phyloP scores from a whole-genome alignment of 2,797 vertebrate genomes.

The Pitangus sulphuratus region DNA sequence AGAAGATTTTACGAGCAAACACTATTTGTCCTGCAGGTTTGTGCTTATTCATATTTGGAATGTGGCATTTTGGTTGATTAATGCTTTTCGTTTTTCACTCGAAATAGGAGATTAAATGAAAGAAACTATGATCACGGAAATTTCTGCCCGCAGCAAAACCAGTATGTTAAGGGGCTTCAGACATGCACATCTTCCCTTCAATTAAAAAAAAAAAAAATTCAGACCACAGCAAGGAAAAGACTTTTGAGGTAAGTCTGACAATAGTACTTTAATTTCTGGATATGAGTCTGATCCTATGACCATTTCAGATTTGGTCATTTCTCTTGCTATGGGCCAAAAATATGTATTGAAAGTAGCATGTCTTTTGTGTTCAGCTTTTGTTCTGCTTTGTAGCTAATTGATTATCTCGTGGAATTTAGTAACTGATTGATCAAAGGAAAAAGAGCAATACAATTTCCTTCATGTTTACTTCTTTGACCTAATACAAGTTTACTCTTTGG shows the following conservation, averaged over 20 bases:
- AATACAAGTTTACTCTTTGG: conserved; percentile 82
- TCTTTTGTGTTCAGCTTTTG: background rate
- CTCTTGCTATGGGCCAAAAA: background rate
- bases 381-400: conserved; percentile 77
- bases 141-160: background rate
- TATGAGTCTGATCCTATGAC: background rate
- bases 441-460: conserved; percentile 84
- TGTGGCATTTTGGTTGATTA: background rate
- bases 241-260: background rate
- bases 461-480: conserved; percentile 85
- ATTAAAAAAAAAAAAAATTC: background rate
- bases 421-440: conserved; percentile 88
- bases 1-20: background rate
- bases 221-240: background rate
- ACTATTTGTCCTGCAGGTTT: background rate
- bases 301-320: background rate
- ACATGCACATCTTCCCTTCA: background rate
- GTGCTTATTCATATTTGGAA: background rate
- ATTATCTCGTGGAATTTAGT: conserved; percentile 86
- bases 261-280: background rate
- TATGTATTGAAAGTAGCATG: background rate
- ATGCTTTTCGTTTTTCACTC: background rate
- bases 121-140: background rate
- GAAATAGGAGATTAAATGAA: background rate
- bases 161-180: background rate